Base-by-base conservation (phyloP, 2,113 vertebrate species). In the Notothenia rossii region DNA sequence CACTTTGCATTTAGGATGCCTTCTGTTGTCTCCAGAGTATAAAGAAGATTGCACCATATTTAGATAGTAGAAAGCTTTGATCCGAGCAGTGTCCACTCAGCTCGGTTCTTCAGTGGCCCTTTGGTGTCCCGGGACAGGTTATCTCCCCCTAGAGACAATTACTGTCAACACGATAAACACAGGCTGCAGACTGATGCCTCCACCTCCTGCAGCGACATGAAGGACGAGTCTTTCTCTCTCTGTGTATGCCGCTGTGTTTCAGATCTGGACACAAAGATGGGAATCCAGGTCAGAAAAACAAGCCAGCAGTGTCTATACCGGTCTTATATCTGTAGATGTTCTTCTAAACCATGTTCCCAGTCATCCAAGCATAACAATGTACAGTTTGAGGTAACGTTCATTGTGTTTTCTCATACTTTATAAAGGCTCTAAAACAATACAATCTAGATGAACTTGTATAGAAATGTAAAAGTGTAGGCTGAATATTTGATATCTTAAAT, bases 11-110 rank as follows among this genome's bases (percentile, higher is more conserved):
- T 85, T 66, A 22, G 40, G 60, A 59, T 25, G 49, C 13, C 65
- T 61, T 81, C 75, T 75, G 46, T 54, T 20, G 12, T 82, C 75
- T 66, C 22, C 29, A 63, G 64, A 72, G 51, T 13, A 45, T 54
- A 33, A 60, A 29, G 49, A 53, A 72, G 69, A 75, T 55, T 71
- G 59, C 10, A 5, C 46, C 64, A 10, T 58, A 70, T 72, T 85
- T 79, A 70, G 53, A 75, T 40, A 73, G 66, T 15, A 17, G 25
- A 81, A 29, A 7, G 29, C 75, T 90, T 88, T 81, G 55, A 83
- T 82, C 49, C 73, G 64, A 77, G 63, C 40, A 1, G 6, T 63
- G 49, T 22, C 36, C 22, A n/a, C 40, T 70, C 12, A 6, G 45
- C 60, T 82, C 15, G 49, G 43, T 67, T 68, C 48, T 54, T 73